These are phyloP conservation scores for Vireo altiloquus DNA, from an alignment of 2,113 vertebrate species.

Conservation along the genomic window DNA sequence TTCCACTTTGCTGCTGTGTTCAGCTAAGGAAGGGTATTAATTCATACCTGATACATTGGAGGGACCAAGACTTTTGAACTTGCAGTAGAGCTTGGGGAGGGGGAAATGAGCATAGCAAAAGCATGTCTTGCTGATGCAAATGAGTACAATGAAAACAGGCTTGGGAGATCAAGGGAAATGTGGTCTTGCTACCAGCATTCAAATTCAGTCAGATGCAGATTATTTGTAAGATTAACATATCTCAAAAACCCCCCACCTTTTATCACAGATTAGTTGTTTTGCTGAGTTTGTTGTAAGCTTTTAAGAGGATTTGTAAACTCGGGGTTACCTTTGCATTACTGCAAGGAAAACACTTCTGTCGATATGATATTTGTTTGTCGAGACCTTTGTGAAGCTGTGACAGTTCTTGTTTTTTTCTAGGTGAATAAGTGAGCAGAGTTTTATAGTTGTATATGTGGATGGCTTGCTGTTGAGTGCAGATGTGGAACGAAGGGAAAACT, in stretches of 20 bases:
- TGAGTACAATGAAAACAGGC: constrained; percentile 46
- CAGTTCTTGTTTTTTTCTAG: not conserved
- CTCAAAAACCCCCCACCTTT: not conserved
- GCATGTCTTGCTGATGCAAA: constrained; percentile 59
- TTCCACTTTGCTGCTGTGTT: constrained; percentile 79
- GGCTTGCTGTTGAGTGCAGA: not conserved
- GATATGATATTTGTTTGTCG: not conserved
- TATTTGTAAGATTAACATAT: constrained; percentile 17
- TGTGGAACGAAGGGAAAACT: not conserved
- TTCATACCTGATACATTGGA: constrained; percentile 76
- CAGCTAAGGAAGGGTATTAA: constrained; percentile 78
- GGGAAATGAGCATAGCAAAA: constrained; percentile 69
- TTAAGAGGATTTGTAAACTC: not conserved
- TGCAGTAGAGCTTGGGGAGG: constrained; percentile 48
- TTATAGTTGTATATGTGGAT: not conserved
- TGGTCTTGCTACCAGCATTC: not conserved
- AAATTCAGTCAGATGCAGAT: constrained; percentile 11
- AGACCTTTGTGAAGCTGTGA: not conserved
- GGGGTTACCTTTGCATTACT: not conserved
- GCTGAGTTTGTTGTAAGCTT: not conserved
- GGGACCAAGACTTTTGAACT: constrained; percentile 74
- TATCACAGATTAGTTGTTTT: not conserved
- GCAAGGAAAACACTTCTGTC: not conserved
- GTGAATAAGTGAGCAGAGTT: not conserved
- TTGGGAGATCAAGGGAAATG: constrained; percentile 22